phyloP scores from a whole-genome alignment of 2,113 vertebrate genomes.

The Chinchilla lanigera region DNA sequence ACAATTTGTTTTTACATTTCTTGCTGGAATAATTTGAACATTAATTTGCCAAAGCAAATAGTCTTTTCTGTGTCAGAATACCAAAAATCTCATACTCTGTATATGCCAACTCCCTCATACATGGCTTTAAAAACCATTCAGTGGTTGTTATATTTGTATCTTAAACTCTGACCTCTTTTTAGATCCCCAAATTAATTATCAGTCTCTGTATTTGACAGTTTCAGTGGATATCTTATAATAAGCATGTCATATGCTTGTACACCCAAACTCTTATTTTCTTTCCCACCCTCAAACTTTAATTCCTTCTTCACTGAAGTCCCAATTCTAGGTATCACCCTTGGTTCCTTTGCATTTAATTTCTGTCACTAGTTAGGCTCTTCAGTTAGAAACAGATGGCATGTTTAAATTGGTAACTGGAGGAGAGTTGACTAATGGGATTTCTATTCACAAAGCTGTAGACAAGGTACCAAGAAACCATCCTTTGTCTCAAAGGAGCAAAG shows the following conservation, averaged over 20 bases:
- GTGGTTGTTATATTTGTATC: background rate
- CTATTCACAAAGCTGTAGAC: background rate
- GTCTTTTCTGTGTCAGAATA: background rate
- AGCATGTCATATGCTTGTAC: background rate
- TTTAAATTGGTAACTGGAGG: background rate
- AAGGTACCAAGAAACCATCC: background rate
- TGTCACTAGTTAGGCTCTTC: background rate
- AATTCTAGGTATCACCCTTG: background rate
- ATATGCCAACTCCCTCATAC: background rate
- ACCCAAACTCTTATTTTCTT: background rate
- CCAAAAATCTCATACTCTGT: background rate
- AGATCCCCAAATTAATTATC: background rate
- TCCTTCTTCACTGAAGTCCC: background rate
- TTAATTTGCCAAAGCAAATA: background rate
- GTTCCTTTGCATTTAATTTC: slow-evolving; percentile 1
- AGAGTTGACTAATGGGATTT: background rate
- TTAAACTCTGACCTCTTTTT: background rate
- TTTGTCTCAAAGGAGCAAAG: background rate
- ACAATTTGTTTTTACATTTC: background rate
- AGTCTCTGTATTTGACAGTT: background rate
- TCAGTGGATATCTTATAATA: background rate
- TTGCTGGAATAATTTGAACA: slow-evolving; percentile 17
- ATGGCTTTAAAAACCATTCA: background rate
- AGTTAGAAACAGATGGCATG: background rate
- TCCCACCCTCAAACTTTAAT: background rate